phyloP scores from a whole-genome alignment of 2,113 vertebrate genomes.

The Cygnus buccinator region DNA sequence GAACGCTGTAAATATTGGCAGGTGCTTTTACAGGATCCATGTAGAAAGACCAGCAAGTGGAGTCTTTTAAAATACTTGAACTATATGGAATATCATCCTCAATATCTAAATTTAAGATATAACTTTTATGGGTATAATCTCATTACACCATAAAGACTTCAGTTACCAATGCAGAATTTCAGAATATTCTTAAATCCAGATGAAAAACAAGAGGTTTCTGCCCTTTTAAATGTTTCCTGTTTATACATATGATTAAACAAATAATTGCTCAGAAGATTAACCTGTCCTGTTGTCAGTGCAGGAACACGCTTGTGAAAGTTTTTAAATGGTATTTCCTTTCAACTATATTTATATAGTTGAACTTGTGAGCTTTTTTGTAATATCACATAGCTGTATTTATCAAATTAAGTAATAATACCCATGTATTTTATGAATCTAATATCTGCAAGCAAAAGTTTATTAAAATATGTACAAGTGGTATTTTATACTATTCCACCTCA shows the following conservation, averaged over 20 bases:
- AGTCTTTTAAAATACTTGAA: neutral
- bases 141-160: neutral
- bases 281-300: no score
- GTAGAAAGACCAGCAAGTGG: rapidly evolving
- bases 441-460: neutral
- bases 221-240: neutral
- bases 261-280: neutral
- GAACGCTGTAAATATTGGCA: rapidly evolving
- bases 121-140: neutral
- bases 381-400: neutral
- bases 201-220: neutral
- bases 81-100: neutral
- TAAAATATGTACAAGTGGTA: neutral
- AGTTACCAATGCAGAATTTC: neutral
- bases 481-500: neutral
- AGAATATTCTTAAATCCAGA: neutral
- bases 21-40: neutral
- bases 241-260: neutral
- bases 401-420: neutral
- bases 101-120: neutral
- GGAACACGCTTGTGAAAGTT: neutral
- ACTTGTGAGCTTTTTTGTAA: neutral
- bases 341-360: no score
- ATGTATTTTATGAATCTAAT: neutral
- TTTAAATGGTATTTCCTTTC: neutral